These are phyloP conservation scores for Pycnonotus jocosus DNA, from an alignment of 2,113 vertebrate genomes.

Conservation along the genomic window DNA sequence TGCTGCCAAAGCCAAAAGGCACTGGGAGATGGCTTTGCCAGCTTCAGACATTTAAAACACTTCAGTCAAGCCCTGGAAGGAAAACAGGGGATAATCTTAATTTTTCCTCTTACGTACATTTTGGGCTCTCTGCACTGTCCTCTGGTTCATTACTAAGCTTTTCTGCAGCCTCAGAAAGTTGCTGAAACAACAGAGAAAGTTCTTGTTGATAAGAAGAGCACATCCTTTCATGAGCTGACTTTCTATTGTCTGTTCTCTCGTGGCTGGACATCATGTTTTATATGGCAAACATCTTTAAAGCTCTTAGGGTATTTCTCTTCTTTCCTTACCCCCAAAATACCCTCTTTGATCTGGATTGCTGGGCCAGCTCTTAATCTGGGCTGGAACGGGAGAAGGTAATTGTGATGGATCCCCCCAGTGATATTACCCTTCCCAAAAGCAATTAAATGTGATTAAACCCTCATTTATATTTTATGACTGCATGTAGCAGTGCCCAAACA, in stretches of 20 bases:
- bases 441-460: slow-evolving; percentile 1
- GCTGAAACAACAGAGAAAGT: background rate
- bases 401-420: background rate
- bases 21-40: background rate
- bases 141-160: background rate
- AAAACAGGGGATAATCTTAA: background rate
- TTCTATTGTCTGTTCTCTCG: background rate
- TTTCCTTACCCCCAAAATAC: background rate
- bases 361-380: background rate
- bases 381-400: background rate
- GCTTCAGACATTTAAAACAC: background rate
- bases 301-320: background rate
- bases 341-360: background rate
- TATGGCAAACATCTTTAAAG: background rate
- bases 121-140: background rate
- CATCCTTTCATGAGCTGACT: background rate
- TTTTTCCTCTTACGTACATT: background rate
- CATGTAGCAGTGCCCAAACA: background rate
- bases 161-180: background rate
- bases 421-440: background rate
- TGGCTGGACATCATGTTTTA: background rate
- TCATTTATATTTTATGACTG: slow-evolving; percentile 8
- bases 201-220: background rate
- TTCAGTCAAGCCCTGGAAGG: background rate
- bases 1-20: background rate